These are phyloP conservation scores for Platorchestia sp. DNA, from an alignment of 1,140 invertebrate genomes.

Conservation along the genomic window DNA sequence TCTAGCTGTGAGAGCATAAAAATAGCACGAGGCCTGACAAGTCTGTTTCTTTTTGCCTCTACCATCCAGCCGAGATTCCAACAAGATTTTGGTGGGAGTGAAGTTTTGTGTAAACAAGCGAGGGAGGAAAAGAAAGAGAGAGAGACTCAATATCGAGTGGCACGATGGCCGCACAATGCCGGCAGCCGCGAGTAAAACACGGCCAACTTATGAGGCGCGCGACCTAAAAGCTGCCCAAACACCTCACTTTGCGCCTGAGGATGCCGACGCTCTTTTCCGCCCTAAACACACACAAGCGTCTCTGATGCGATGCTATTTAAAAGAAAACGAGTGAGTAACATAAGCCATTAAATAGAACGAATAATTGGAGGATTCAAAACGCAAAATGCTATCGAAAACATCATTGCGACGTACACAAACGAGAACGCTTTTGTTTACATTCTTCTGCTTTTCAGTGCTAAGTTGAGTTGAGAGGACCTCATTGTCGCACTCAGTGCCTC, in stretches of 20 bases:
- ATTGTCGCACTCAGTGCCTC: background rate
- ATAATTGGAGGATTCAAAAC: background rate
- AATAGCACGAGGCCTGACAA: conserved; percentile 18
- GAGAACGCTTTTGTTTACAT: background rate
- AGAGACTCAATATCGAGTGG: conserved; percentile 46
- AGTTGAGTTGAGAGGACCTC: background rate
- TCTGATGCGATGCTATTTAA: background rate
- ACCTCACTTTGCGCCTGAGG: background rate
- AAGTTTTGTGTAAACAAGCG: conserved; percentile 47
- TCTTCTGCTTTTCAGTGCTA: background rate
- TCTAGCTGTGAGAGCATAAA: background rate
- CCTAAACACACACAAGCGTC: background rate
- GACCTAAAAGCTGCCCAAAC: conserved; percentile 14
- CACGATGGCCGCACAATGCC: background rate
- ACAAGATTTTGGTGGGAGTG: conserved; percentile 47
- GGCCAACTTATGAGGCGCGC: background rate
- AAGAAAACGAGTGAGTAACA: background rate
- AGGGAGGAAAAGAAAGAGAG: background rate
- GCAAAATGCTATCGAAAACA: background rate
- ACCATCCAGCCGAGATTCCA: conserved; percentile 48
- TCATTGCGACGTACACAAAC: background rate
- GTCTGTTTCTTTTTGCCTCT: conserved; percentile 44
- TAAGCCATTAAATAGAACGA: background rate
- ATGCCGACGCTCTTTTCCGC: background rate
- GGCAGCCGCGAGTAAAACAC: background rate